Evolutionary conservation across 2,113 vertebrate genomes (phyloP), one percentile per base, ranked within the genome.

Genomic region (Podiceps cristatus): DNA sequence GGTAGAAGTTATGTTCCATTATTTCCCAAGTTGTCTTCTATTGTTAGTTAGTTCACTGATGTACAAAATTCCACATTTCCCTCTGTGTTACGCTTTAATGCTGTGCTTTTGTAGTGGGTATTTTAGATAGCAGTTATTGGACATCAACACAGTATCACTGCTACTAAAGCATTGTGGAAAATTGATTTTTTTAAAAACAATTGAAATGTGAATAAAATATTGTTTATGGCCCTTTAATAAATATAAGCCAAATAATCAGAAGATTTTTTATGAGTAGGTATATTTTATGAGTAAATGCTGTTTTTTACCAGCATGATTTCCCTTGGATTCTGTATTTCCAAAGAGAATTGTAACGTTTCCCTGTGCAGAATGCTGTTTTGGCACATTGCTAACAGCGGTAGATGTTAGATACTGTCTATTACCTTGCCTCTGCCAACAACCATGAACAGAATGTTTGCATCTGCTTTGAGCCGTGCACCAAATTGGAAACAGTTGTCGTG

Each of bases 401-500:
- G 86, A 83, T 89, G 58, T 94, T 89, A 84, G 60, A 90, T 94
- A 68, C 64, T 95, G 81, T 89, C 83, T 95, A 77, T 93, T 94
- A 82, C 50, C 18, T 45, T 88, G 56, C 40, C 60, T 67, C 59
- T 97, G 94, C 84, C 94, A 94, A 55, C 69, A 94, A 15, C 86
- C 66, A 93, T 7, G 0, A 87, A 82, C 0, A 5, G 71, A 87
- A 85, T 76, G 74, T 89, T 93, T 91, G 64, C 73, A 53, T 95
- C 94, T 96, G 95, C 81, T 96, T 94, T 94, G 69, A 97, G 84
- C 91, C 16, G 4, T n/a, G 42, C 56, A 81, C 88, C 78, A 75
- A 95, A 83, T 49, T 92, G 79, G 88, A 71, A 93, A 75, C 72
- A 93, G 82, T 96, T 90, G 62, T 91, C 0, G 0, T 74, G 63